Base-by-base conservation (phyloP, 2,797 vertebrate genomes). In the Typhlichthys subterraneus region DNA sequence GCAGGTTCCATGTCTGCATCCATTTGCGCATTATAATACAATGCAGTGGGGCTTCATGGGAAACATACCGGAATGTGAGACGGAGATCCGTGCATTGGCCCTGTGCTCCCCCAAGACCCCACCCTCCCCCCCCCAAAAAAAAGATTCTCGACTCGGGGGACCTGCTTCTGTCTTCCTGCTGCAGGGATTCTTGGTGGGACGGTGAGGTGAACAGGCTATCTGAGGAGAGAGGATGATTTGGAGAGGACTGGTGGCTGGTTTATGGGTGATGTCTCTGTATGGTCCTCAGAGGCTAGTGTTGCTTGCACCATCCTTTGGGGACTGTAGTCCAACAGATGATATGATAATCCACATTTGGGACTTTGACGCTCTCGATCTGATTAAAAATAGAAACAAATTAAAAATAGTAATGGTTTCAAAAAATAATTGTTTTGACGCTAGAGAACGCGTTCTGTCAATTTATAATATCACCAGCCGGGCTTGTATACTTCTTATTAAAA, bases 21-120 rank as follows among this genome's bases (percentile, higher is more conserved):
- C 97, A 99, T 99, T 92, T 98, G 96, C 85, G 96, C 97, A 99
- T 99, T 97, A 99, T 99, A 95, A 94, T 95, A 89, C 92, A 94
- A 93, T 96, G 93, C 93, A 93, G 92, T 92, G 87, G 94, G 92
- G 91, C 88, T 94, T 93, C 94, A 91, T 89, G 95, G 94, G 93
- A 91, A 95, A 94, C 97, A 99, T 98, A 94, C 94, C 97, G 95
- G 95, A 95, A 94, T 90, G 85, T 87, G 86, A 93, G 90, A 91
- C 88, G 88, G 84, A 78, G 89, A 91, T 92, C 89, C 87, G 88
- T 59, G 78, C 48, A 75, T 84, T 89, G 83, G 73, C 66, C 76
- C 85, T 93, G 78, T 82, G 91, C 80, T 62, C 70, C 59, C 66
- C 38, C 38, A 9, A n/a, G 13, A 76, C 76, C 73, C 61, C 76